Base-by-base conservation (phyloP, 2,888 invertebrate species). In the Habrosyne pyritoides region DNA sequence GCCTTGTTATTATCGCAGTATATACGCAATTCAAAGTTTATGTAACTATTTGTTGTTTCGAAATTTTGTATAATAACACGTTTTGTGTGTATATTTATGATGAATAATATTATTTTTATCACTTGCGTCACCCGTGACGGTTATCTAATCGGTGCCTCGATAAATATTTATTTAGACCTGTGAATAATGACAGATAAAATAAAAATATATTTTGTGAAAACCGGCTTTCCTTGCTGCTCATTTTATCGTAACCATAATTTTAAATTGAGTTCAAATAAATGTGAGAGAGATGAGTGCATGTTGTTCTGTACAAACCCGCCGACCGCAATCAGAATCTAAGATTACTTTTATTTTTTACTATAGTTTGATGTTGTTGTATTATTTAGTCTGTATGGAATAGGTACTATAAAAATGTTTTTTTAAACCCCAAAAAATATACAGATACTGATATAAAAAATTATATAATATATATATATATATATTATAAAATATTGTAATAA, bases 181-280 rank as follows among this genome's bases (percentile, higher is more conserved):
- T 72, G 67, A 74, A 73, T 67, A 73, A 73, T 80, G 73, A 62
- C 73, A 67, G 59, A 55, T 64, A 56, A 24, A 58, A 57, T 60
- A 52, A 57, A 55, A 42, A 56, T 53, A 54, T 57, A 49, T 61
- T 64, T 57, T 57, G 14, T 42, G 18, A 56, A 55, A 64, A 64
- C 66, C 61, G 65, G 69, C 79, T 83, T 79, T 88, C 90, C 89
- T 90, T 89, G 81, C 69, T 89, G 90, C 88, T 91, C 87, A 66
- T 63, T 57, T 77, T 73, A 81, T 79, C 81, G 83, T 86, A 76
- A 81, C 75, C 84, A 83, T 83, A 82, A 81, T 83, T 79, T 76
- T 80, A 79, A 82, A 77, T 74, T 77, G 71, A 71, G 73, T 79
- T 80, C 18, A 50, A 14, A 28, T 28, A 74, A 81, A 72, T 76